Percentiles rank a stretch among this genome's conserved stretches.
Conservation (phyloP, 2,888 invertebrate genomes). For the Cephus pygmeus region DNA sequence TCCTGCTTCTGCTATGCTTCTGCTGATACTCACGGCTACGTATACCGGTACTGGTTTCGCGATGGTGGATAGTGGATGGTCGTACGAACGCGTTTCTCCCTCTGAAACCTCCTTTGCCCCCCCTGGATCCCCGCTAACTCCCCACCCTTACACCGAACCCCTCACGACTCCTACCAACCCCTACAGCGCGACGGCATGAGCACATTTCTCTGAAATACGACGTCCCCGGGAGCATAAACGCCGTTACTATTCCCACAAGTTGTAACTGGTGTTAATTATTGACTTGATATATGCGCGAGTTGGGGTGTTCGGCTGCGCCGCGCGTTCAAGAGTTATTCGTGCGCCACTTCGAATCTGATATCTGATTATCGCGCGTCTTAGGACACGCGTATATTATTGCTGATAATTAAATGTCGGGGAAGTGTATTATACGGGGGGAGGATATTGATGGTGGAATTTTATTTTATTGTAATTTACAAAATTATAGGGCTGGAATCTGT, state of each 20-base stretch:
- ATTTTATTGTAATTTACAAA: too few relatives aligned
- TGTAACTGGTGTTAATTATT: slow-evolving; percentile 66
- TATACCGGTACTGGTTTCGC: slow-evolving; percentile 22
- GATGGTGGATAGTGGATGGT: slow-evolving; percentile 9
- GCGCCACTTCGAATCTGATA: slow-evolving; percentile 54
- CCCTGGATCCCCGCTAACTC: neutral
- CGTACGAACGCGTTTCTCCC: slow-evolving; percentile 23
- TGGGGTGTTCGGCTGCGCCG: slow-evolving; percentile 24
- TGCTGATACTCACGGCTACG: slow-evolving; percentile 8
- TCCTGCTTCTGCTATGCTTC: too few relatives aligned
- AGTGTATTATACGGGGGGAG: too few relatives aligned
- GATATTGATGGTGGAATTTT: too few relatives aligned
- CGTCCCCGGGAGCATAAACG: slow-evolving; percentile 65
- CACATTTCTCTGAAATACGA: slow-evolving; percentile 65
- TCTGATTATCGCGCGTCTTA: slow-evolving; percentile 62
- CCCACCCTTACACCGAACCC: neutral
- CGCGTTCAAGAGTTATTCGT: slow-evolving; percentile 44
- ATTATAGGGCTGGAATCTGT: too few relatives aligned
- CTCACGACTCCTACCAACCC: slow-evolving; percentile 11
- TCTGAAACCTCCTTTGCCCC: neutral
- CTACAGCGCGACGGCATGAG: slow-evolving; percentile 53
- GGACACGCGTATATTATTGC: slow-evolving; percentile 44
- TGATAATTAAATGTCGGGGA: slow-evolving; percentile 54
- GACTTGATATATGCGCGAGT: slow-evolving; percentile 55
- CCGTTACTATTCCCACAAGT: slow-evolving; percentile 65